Conservation (phyloP, 2,888 invertebrate genomes). For the Drosophila atripex region DNA sequence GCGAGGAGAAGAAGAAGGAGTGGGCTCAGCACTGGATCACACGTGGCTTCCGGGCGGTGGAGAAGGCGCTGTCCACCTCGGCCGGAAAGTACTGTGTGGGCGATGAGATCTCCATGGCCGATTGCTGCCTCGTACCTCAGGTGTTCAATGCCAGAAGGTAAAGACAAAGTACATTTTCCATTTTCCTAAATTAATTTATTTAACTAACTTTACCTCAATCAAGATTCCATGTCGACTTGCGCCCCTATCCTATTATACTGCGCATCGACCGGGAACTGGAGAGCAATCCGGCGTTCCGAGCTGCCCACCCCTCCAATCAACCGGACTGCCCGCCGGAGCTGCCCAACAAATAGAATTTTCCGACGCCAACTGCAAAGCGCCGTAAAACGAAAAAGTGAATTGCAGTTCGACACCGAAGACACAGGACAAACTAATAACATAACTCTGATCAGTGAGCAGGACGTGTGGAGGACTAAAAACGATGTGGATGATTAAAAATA, state of each 20-base stretch:
- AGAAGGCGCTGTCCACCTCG: slow-evolving; percentile 91
- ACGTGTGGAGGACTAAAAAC: slow-evolving; percentile 1
- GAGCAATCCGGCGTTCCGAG: slow-evolving; percentile 94
- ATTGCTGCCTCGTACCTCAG: slow-evolving; percentile 97
- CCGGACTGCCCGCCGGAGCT: slow-evolving; percentile 97
- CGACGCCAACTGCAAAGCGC: slow-evolving; percentile 82
- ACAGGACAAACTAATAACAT: slow-evolving; percentile 34
- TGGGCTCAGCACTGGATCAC: slow-evolving; percentile 98
- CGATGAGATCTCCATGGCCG: slow-evolving; percentile 96
- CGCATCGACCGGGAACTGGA: slow-evolving; percentile 94
- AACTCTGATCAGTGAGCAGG: slow-evolving; percentile 34
- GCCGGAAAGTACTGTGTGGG: slow-evolving; percentile 97
- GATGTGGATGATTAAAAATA: slow-evolving; percentile 15
- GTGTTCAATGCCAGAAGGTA: slow-evolving; percentile 96
- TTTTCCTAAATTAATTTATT: not conserved
- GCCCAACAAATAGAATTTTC: slow-evolving; percentile 87
- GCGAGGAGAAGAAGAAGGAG: slow-evolving; percentile 94
- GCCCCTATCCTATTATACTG: slow-evolving; percentile 94
- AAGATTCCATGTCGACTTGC: slow-evolving; percentile 95
- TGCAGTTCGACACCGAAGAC: slow-evolving; percentile 71
- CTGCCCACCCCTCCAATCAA: slow-evolving; percentile 95
- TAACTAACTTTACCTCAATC: no score
- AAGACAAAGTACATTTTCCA: no score
- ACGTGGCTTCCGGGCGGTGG: slow-evolving; percentile 94
- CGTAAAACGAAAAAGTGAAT: slow-evolving; percentile 81